These are phyloP conservation scores for Uropetala carovei DNA, from an alignment of 2,888 invertebrate genomes.

Conservation along the genomic window DNA sequence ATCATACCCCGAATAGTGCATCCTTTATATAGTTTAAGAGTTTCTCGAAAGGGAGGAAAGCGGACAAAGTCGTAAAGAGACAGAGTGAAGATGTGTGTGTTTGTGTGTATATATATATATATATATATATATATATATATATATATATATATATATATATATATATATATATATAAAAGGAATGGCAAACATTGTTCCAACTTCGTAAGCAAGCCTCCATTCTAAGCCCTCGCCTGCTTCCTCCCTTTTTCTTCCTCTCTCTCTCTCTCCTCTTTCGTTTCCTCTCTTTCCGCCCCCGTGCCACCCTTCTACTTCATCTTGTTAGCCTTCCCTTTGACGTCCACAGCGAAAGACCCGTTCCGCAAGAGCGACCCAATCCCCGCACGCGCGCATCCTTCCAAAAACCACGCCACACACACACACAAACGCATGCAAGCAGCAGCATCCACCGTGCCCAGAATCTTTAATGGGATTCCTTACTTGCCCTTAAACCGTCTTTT, in stretches of 20 bases:
- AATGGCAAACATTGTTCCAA: conserved; percentile 28
- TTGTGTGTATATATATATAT: too few relatives aligned
- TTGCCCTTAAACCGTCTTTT: not conserved
- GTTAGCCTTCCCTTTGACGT: conserved; percentile 23
- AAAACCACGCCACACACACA: not conserved
- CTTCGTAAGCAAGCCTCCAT: conserved; percentile 14
- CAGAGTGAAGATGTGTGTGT: too few relatives aligned
- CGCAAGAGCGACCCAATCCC: not conserved
- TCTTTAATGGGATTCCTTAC: not conserved
- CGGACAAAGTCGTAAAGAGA: not conserved
- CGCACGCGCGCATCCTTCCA: not conserved
- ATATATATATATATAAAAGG: not conserved
- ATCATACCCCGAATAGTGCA: not conserved
- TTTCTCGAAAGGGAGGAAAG: not conserved
- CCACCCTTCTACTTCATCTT: too few relatives aligned
- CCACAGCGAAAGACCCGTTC: not conserved
- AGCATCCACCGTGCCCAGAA: not conserved
- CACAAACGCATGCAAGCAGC: conserved; percentile 10
- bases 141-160: too few relatives aligned
- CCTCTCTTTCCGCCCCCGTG: too few relatives aligned
- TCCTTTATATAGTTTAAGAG: not conserved
- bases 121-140: too few relatives aligned
- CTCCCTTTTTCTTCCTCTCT: not conserved
- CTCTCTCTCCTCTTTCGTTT: too few relatives aligned
- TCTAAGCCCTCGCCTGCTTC: not conserved